Percentiles rank a stretch among this genome's conserved stretches.
Conservation (phyloP, 2,888 invertebrate genomes). For the Itoplectis maculator region DNA sequence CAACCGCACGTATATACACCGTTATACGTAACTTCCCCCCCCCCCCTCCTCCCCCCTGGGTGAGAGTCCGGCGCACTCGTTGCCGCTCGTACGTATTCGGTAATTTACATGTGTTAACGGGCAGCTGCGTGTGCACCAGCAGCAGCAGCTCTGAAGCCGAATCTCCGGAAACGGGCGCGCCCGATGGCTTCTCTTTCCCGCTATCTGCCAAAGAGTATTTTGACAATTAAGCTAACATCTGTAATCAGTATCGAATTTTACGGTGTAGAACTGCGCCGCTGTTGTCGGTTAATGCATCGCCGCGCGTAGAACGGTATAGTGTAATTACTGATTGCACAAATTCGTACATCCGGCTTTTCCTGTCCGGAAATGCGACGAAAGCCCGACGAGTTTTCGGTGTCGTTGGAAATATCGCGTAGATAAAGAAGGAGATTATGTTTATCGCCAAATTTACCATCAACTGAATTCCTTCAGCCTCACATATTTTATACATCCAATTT, state of each 20-base stretch:
- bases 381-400: no score
- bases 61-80: not conserved
- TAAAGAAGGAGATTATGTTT: no score
- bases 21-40: not conserved
- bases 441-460: no score
- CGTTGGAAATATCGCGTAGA: no score
- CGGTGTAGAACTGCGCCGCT: constrained; percentile 21
- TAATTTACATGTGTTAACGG: constrained; percentile 62
- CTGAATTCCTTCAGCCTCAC: no score
- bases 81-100: constrained; percentile 22
- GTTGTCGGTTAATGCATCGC: no score
- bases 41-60: no score
- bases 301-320: no score
- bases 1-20: constrained; percentile 46
- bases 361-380: no score
- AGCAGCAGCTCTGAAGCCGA: not conserved
- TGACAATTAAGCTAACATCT: constrained; percentile 76
- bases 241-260: constrained; percentile 73
- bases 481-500: no score
- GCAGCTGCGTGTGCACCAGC: constrained; percentile 6
- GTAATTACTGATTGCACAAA: no score
- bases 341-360: not conserved
- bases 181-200: not conserved
- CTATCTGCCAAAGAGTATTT: constrained; percentile 16
- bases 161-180: constrained; percentile 18